Base-by-base conservation (phyloP, 2,113 vertebrate genomes). In the Leptosomus discolor region DNA sequence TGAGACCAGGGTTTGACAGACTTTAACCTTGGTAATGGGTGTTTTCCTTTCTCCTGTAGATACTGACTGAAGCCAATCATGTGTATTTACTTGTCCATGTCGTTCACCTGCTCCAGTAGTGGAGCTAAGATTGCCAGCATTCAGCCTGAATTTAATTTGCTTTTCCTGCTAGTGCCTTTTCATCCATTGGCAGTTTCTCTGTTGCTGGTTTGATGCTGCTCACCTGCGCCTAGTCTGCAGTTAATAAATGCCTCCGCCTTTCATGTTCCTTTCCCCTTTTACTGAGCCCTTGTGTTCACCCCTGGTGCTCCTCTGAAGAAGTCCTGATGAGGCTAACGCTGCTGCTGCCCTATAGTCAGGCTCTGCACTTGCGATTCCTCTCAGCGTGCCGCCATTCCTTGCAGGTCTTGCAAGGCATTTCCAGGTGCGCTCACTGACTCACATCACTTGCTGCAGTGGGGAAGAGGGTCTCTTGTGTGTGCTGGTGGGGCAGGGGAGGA, bases 301-400 rank as follows among this genome's bases (percentile, higher is more conserved):
- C 30, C 36, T 39, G 34, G 36, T 48, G 39, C 37, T 57, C 0
- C 15, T 56, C 8, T 65, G 60, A 43, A 32, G 58, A 24, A 37
- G 56, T 34, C 32, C 41, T 41, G 73, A 12, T 34, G 80, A 27
- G 34, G 53, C 30, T 39, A 3, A 18, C 1, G 3, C 54, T 50
- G 23, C 22, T 5, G 54, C 26, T 1, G 1, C 34, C 11, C 20
- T 0, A 0, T 24, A 22, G 67, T 16, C 3, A 0, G 26, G 39
- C 56, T 54, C 29, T 27, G 32, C 24, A 2, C 30, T 34, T 30
- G 30, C 0, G 3, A 5, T 26, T 80, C 11, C 21, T 73, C 23
- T 1, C 1, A 74, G 5, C 2, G 0, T 2, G 29, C 65, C 1
- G 0, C 45, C 1, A 1, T 60, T 83, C 17, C 34, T 36, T 37